A percentile compares a stretch with the other conserved stretches of the same genome.
Conservation (phyloP, 2,888 invertebrate genomes). For the Leptinotarsa tumamoca region DNA sequence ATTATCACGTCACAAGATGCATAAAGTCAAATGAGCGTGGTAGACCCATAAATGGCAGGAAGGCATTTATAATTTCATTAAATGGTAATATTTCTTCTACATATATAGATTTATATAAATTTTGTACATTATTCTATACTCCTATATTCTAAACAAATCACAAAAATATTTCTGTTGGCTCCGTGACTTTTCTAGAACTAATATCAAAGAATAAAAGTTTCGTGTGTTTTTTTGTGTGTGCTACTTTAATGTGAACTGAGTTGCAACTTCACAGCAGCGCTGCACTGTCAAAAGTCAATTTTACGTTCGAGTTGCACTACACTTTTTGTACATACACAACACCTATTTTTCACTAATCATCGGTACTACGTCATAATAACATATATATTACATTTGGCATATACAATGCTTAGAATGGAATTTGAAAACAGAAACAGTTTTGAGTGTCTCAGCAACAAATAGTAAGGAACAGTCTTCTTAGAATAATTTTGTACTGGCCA, state of each 20-base stretch:
- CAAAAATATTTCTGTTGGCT: slow-evolving; percentile 68
- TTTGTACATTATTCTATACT: slow-evolving; percentile 68
- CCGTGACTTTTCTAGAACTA: slow-evolving; percentile 59
- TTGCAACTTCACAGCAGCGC: slow-evolving; percentile 52
- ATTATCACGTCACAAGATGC: slow-evolving; percentile 65
- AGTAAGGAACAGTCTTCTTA: too few species aligned
- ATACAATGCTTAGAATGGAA: slow-evolving; percentile 29
- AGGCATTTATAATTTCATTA: slow-evolving; percentile 71
- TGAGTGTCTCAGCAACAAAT: background rate
- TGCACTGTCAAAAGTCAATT: slow-evolving; percentile 49
- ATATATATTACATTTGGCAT: slow-evolving; percentile 68
- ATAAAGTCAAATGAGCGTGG: slow-evolving; percentile 66
- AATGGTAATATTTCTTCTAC: slow-evolving; percentile 66
- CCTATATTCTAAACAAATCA: slow-evolving; percentile 68
- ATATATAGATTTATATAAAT: slow-evolving; percentile 68
- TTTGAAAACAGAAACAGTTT: slow-evolving; percentile 22
- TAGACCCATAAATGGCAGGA: slow-evolving; percentile 75
- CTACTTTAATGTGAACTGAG: slow-evolving; percentile 58
- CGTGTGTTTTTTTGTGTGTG: slow-evolving; percentile 55
- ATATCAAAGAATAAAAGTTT: slow-evolving; percentile 56
- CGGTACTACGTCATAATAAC: slow-evolving; percentile 64
- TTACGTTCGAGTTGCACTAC: slow-evolving; percentile 62
- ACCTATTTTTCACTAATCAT: slow-evolving; percentile 59
- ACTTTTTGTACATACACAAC: slow-evolving; percentile 66
- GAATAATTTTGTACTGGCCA: too few species aligned